phyloP scores from a whole-genome alignment of 2,113 vertebrate species.

The Equus przewalskii region DNA sequence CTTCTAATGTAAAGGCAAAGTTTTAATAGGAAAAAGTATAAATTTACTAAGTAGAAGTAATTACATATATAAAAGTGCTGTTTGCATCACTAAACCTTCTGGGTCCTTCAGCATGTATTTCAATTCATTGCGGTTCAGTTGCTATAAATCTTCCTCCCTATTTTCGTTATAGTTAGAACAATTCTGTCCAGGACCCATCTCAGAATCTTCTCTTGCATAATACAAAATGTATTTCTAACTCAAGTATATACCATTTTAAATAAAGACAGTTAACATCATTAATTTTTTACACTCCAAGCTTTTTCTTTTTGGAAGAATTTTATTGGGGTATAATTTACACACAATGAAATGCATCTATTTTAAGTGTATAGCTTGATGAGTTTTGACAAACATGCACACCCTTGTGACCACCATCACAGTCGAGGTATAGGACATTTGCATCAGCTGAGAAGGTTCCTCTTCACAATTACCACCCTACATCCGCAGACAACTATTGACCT shows the following conservation, averaged over 20 bases:
- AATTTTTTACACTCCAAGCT: background rate
- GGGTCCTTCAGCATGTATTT: background rate
- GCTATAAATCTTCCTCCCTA: background rate
- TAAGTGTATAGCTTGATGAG: background rate
- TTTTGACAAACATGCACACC: background rate
- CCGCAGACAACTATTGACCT: background rate
- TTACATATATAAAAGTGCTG: background rate
- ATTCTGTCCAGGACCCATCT: background rate
- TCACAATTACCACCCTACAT: background rate
- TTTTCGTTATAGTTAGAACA: background rate
- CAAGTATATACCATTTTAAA: background rate
- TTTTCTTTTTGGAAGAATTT: slow-evolving; percentile 25
- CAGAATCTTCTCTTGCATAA: background rate
- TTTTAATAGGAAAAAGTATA: background rate
- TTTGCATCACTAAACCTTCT: background rate
- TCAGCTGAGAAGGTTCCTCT: background rate
- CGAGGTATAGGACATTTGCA: background rate
- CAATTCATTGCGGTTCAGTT: background rate
- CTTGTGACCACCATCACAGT: background rate
- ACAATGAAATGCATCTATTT: background rate
- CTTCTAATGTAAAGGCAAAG: background rate
- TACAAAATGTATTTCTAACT: background rate
- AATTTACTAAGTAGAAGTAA: background rate
- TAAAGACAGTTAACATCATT: background rate
- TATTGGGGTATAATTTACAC: background rate